Conservation (phyloP, 2,888 invertebrate species). For the Sycophila texana region DNA sequence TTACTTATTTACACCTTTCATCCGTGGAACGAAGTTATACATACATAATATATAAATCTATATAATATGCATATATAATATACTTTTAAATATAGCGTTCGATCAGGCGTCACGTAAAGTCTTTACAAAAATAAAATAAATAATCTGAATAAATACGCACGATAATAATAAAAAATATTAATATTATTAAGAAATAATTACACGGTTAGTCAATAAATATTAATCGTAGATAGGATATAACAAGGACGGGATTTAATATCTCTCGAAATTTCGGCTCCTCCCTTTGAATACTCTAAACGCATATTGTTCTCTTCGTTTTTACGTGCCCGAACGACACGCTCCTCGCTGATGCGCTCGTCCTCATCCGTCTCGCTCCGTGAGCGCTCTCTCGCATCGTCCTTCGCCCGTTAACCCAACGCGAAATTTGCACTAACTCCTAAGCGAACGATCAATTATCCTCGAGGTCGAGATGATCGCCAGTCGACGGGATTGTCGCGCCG, state of each 20-base stretch:
- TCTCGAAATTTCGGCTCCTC: constrained; percentile 9
- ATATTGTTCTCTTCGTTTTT: constrained; percentile 24
- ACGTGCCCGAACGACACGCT: constrained; percentile 37
- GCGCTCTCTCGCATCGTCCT: constrained; percentile 4
- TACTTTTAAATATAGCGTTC: constrained; percentile 51
- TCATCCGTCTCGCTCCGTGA: constrained; percentile 3
- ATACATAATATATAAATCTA: constrained; percentile 9
- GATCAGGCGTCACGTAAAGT: constrained; percentile 66
- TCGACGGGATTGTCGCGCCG: no score
- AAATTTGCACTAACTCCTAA: no score
- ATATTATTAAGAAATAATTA: constrained; percentile 58
- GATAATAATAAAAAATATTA: constrained; percentile 59
- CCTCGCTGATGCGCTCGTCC: constrained; percentile 13
- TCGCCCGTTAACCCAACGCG: constrained; percentile 4
- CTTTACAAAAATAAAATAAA: constrained; percentile 75
- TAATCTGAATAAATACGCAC: constrained; percentile 75
- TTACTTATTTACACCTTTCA: constrained; percentile 50
- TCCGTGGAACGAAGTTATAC: constrained; percentile 45
- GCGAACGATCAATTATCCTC: no score
- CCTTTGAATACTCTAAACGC: background rate
- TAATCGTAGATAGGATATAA: constrained; percentile 64
- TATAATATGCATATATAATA: constrained; percentile 33
- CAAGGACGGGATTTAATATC: constrained; percentile 55
- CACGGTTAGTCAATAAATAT: constrained; percentile 74
- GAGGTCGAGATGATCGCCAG: no score